Base-by-base conservation (phyloP, 1,140 invertebrate genomes). In the Drosophila trapezifrons region DNA sequence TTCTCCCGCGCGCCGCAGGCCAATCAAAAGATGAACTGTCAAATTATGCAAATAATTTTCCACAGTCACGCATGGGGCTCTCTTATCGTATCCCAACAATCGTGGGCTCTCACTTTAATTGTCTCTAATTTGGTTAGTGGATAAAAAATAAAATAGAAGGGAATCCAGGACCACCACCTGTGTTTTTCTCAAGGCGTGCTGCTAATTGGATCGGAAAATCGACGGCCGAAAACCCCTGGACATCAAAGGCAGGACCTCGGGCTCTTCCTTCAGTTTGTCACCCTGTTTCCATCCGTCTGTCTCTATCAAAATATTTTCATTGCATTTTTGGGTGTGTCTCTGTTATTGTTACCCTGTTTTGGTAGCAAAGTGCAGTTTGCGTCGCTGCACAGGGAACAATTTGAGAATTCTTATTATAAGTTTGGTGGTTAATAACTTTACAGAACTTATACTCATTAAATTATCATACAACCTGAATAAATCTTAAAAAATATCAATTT, bases 1-100 rank as follows among this genome's bases (percentile, higher is more conserved):
- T 76, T 81, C 52, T 18, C 15, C 42, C 22, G n/a, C 37, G 13
- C 51, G 60, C 47, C 52, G 54, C 42, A 17, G 51, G 67, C 51
- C 80, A 80, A 80, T 77, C 81, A 58, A 76, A 76, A 81, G 82
- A 86, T 81, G 78, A 82, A 73, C 85, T 74, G 69, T 89, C 84
- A 80, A 90, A 89, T 89, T 89, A 89, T 89, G 84, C 84, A 90
- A 90, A 90, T 90, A 86, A 90, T 90, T 90, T 83, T 86, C 82
- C 74, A 66, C 83, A 80, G 86, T 90, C 87, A 90, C 87, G 87
- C 86, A 90, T 74, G 69, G 49, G 38, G 29, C 42, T 51, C 83
- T 87, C 83, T 87, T 83, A 85, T 79, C 81, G 56, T 56, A 67
- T 59, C 40, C 18, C 25, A 38, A 38, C 62, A 72, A 87, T 86